Evolutionary conservation across 1,140 invertebrate species (phyloP), one percentile per base, ranked within the genome.

Genomic region (Pollicipes pollicipes): DNA sequence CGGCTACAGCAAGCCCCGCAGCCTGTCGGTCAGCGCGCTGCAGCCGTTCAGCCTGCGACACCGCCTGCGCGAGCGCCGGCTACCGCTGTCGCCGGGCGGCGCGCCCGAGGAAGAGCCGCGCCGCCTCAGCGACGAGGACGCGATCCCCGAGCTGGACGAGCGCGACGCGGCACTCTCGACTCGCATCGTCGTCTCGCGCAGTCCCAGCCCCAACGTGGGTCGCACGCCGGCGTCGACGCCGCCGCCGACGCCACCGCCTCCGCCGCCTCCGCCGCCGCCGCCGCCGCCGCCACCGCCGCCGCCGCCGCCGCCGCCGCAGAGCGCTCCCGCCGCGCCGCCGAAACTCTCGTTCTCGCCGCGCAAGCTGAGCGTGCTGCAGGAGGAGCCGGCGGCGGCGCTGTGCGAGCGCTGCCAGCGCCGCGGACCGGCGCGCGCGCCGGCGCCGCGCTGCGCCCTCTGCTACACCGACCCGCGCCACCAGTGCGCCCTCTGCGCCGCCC

Each of bases 71-170:
- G 3, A 69, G 68, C 28, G 70, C 72, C 3, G 72, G 70, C 0
- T 71, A 71, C 72, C 37, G 67, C 35, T 73, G 72, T 63, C 72
- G 72, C 63, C 64, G 68, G 30, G 68, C 70, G n/a, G n/a, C n/a
- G n/a, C n/a, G n/a, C 30, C 28, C 72, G 35, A 35, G 6, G 35
- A 35, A 4, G 30, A 66, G 63, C 16, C 72, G 29, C 72, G 72
- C 31, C 72, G 70, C 4, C 30, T 73, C 26, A 71, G 72, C 0
- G 72, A 73, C 70, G 63, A 71, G 32, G 76, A 77, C 32, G 73
- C 73, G 1, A 76, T 72, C n/a, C 68, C 73, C 70, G 35, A 35
- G 35, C 35, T 35, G 6, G 35, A 35, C 35, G 35, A 35, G 35
- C 35, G 35, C 35, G 6, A 6, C 35, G 6, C 35, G 35, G n/a